Evolutionary conservation across 2,113 vertebrate species (phyloP).

Genomic region (Phocoena phocoena): DNA sequence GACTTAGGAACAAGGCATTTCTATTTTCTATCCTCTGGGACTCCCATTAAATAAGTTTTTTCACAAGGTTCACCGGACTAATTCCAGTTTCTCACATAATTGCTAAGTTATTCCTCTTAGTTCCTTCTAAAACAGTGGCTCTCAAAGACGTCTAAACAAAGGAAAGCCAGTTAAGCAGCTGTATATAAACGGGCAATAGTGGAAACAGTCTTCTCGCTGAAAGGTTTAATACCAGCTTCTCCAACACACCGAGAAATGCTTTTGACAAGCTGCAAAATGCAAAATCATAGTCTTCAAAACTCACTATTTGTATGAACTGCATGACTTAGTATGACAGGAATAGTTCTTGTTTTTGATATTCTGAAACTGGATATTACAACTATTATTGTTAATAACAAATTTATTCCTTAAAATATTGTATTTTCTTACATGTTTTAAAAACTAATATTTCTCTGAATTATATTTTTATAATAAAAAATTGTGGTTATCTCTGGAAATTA

Average conservation of each 20-base stretch:
- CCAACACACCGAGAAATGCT: neutral
- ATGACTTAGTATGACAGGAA: neutral
- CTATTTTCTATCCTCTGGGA: neutral
- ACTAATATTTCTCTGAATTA: neutral
- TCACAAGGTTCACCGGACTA: neutral
- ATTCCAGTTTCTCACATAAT: neutral
- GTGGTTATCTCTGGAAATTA: neutral
- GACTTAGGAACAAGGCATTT: neutral
- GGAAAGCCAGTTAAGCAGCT: neutral
- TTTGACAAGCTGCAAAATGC: neutral
- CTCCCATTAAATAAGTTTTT: neutral
- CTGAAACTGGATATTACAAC: neutral
- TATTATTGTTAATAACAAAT: neutral
- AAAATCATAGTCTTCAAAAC: neutral
- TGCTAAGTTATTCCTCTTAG: neutral
- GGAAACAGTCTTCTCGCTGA: neutral
- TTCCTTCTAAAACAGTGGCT: neutral
- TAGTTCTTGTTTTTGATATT: neutral
- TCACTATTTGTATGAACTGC: neutral
- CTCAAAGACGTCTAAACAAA: neutral
- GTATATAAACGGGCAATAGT: neutral
- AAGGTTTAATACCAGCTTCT: neutral
- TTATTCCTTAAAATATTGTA: neutral
- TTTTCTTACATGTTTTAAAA: neutral
- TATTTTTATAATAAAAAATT: neutral